phyloP scores from a whole-genome alignment of 2,888 invertebrate genomes.

The Lycophotia porphyrea region DNA sequence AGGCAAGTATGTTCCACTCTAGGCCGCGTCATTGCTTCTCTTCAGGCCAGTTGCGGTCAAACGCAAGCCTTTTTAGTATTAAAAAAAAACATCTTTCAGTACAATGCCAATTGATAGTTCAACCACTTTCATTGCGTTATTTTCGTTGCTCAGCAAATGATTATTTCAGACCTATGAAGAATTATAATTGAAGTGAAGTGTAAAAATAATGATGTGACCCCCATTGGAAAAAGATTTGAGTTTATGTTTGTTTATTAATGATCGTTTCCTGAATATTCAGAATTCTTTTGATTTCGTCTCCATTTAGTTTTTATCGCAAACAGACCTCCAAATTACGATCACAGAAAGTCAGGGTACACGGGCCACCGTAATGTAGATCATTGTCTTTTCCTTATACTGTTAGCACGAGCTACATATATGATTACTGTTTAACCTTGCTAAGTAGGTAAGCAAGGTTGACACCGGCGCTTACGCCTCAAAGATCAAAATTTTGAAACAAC shows the following conservation, averaged over 20 bases:
- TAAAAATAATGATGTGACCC: neutral
- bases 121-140: neutral
- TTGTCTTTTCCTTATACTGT: neutral
- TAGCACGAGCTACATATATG: neutral
- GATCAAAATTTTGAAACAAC: neutral
- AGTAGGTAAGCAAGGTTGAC: neutral
- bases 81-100: neutral
- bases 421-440: neutral
- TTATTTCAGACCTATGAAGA: neutral
- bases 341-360: neutral
- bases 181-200: neutral
- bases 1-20: neutral
- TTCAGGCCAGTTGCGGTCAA: neutral
- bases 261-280: neutral
- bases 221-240: neutral
- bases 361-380: neutral
- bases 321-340: neutral
- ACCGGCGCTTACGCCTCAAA: neutral
- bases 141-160: neutral
- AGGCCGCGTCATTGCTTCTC: neutral
- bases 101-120: neutral
- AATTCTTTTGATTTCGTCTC: neutral
- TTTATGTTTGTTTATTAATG: neutral
- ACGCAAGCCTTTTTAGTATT: neutral
- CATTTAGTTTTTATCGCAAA: neutral